Evolutionary conservation across 2,888 invertebrate genomes (phyloP).

Genomic region (Tipula lateralis): DNA sequence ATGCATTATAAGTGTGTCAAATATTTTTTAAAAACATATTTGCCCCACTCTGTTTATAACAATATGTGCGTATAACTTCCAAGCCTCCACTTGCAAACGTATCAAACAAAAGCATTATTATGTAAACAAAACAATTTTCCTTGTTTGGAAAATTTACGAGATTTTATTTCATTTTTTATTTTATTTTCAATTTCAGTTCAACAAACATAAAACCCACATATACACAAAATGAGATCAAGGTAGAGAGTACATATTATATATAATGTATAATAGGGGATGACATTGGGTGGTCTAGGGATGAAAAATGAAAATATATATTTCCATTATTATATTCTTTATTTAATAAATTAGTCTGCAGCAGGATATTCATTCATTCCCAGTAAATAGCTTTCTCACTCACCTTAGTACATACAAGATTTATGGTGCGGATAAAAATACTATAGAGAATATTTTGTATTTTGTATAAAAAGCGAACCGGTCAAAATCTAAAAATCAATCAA

Average conservation of each 20-base stretch:
- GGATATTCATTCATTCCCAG: background rate
- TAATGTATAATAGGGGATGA: background rate
- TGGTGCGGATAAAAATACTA: too few relatives aligned
- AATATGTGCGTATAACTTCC: background rate
- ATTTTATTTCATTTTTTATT: too few relatives aligned
- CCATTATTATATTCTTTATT: background rate
- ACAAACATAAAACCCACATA: too few relatives aligned
- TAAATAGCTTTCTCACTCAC: background rate
- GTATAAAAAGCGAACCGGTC: background rate
- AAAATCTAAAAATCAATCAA: background rate
- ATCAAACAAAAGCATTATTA: too few relatives aligned
- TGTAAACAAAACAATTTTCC: too few relatives aligned
- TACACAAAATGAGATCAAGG: background rate
- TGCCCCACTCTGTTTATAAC: too few relatives aligned
- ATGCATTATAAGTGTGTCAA: background rate
- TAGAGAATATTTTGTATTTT: too few relatives aligned
- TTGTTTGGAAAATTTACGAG: background rate
- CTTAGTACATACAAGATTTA: too few relatives aligned
- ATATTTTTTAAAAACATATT: too few relatives aligned
- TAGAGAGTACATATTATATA: background rate
- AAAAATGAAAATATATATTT: background rate
- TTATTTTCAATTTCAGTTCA: too few relatives aligned
- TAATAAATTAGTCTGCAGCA: background rate
- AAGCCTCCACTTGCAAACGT: background rate
- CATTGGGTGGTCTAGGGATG: background rate